These are phyloP conservation scores for Chalcosyrphus nemorum DNA, from an alignment of 2,888 invertebrate genomes.

Conservation along the genomic window DNA sequence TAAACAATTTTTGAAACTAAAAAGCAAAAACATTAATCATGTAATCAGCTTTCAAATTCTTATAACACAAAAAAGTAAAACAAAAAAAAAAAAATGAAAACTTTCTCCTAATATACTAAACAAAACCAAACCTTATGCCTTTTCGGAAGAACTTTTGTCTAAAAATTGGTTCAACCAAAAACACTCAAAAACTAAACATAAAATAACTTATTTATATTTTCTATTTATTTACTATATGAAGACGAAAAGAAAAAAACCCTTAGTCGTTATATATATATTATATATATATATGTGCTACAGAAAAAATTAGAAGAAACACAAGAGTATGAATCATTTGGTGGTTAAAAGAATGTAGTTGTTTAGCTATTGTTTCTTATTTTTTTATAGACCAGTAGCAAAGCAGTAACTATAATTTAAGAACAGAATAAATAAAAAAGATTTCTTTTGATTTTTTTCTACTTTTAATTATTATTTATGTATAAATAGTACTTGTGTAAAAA, in stretches of 20 bases:
- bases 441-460: slow-evolving; percentile 12
- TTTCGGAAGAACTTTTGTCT: slow-evolving; percentile 5
- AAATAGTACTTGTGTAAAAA: slow-evolving; percentile 37
- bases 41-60: neutral
- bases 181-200: neutral
- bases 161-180: slow-evolving; percentile 35
- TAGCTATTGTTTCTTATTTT: neutral
- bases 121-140: slow-evolving; percentile 22
- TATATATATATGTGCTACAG: slow-evolving; percentile 24
- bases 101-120: slow-evolving; percentile 1
- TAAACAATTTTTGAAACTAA: neutral
- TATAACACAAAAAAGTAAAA: no score
- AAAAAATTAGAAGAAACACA: neutral
- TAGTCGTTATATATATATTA: slow-evolving; percentile 30
- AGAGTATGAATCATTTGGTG: slow-evolving; percentile 68
- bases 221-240: slow-evolving; percentile 43
- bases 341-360: slow-evolving; percentile 39
- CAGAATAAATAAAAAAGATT: neutral
- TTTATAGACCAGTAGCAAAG: neutral
- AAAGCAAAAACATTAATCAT: slow-evolving; percentile 5
- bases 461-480: slow-evolving; percentile 19
- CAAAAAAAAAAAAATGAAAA: neutral
- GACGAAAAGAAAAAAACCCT: neutral
- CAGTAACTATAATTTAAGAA: slow-evolving; percentile 3
- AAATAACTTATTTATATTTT: slow-evolving; percentile 43